phyloP scores from a whole-genome alignment of 2,888 invertebrate species.

The Coelinius sp. region DNA sequence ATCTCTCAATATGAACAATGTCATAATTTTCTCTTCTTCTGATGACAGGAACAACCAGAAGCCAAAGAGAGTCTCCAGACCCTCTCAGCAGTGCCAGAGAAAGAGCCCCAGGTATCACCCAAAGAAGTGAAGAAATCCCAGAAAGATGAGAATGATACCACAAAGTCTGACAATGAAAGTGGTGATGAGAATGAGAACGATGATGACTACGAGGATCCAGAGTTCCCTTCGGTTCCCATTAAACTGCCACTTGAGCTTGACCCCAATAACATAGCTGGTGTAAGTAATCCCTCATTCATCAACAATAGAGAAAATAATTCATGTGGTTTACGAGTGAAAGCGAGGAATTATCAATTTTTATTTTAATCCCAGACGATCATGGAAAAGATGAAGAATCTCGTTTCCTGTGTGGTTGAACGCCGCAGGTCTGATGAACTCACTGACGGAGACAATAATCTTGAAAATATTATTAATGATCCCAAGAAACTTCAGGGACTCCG shows the following conservation, averaged over 20 bases:
- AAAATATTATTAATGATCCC: conserved; percentile 81
- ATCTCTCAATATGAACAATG: no score
- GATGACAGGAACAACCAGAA: conserved; percentile 57
- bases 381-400: conserved; percentile 78
- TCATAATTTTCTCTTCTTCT: background rate
- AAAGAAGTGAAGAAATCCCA: conserved; percentile 69
- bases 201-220: conserved; percentile 71
- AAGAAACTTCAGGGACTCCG: conserved; percentile 79
- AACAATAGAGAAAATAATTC: background rate
- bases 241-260: conserved; percentile 87
- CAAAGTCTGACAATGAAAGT: conserved; percentile 75
- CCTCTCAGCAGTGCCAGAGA: conserved; percentile 51
- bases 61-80: conserved; percentile 58
- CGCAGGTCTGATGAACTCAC: conserved; percentile 87
- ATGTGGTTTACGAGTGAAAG: conserved; percentile 15
- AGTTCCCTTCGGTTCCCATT: conserved; percentile 74
- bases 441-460: conserved; percentile 81
- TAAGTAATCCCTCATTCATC: conserved; percentile 44
- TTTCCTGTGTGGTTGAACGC: conserved; percentile 92
- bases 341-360: background rate
- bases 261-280: conserved; percentile 86
- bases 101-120: conserved; percentile 52
- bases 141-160: conserved; percentile 66
- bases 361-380: conserved; percentile 68
- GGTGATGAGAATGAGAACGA: conserved; percentile 72